These are phyloP conservation scores for Lobophora halterata DNA, from an alignment of 2,888 invertebrate species.

Conservation along the genomic window DNA sequence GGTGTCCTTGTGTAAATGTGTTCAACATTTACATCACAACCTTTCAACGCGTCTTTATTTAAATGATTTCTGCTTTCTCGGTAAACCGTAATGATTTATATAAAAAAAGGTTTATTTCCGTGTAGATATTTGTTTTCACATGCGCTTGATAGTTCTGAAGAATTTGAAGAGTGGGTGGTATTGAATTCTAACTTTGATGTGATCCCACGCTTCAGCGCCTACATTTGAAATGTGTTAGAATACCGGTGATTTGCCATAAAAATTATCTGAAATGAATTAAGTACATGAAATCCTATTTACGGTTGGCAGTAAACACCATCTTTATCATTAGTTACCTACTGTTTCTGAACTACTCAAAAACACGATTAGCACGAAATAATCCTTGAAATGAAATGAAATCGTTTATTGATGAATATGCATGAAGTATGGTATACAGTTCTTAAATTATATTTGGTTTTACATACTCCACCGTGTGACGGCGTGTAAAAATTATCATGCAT, in stretches of 20 bases:
- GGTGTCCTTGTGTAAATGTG: conserved; percentile 17
- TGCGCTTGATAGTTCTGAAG: conserved; percentile 26
- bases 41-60: conserved; percentile 18
- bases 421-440: too few species aligned
- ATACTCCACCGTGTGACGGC: too few species aligned
- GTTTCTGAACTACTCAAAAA: too few species aligned
- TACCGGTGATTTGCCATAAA: conserved; percentile 6
- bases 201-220: conserved; percentile 42
- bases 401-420: too few species aligned
- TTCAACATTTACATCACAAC: conserved; percentile 17
- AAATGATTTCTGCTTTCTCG: conserved; percentile 8
- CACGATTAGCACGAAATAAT: too few species aligned
- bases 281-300: conserved; percentile 1
- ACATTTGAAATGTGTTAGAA: conserved; percentile 20
- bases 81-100: conserved; percentile 11
- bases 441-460: too few species aligned
- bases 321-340: too few species aligned
- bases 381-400: too few species aligned
- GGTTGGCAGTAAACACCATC: too few species aligned
- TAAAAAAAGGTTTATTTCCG: conserved; percentile 19
- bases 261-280: conserved; percentile 8
- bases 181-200: conserved; percentile 38
- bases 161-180: conserved; percentile 30
- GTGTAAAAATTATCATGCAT: too few species aligned
- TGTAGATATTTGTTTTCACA: conserved; percentile 18